Conservation (phyloP, 2,797 vertebrate species). For the Hydrophis major region DNA sequence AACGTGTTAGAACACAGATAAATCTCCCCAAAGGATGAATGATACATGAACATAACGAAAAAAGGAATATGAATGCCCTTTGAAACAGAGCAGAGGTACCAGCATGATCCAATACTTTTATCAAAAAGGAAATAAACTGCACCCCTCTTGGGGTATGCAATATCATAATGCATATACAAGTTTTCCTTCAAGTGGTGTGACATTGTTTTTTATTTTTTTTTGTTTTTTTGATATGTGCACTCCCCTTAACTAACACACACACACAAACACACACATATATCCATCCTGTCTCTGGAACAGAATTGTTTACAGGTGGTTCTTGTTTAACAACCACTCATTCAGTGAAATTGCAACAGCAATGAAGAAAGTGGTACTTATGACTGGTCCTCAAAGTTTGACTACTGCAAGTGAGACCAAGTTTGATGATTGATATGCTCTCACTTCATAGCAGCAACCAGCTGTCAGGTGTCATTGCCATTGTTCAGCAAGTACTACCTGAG, state of each 20-base stretch:
- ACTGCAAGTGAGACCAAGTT: background rate
- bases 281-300: background rate
- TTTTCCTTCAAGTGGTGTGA: background rate
- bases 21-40: background rate
- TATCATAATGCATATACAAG: background rate
- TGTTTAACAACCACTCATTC: background rate
- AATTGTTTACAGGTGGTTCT: background rate
- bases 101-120: background rate
- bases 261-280: background rate
- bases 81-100: background rate
- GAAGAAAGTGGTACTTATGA: background rate
- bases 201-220: background rate
- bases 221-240: background rate
- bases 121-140: background rate
- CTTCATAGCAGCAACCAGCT: background rate
- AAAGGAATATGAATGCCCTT: background rate
- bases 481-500: background rate
- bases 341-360: background rate
- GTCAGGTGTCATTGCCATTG: background rate
- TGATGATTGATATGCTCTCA: too few relatives aligned
- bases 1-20: background rate
- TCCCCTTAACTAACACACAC: background rate
- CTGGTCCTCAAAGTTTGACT: background rate
- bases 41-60: background rate
- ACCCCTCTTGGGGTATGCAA: background rate